Conservation (phyloP, 2,888 invertebrate species). For the Digitonthophagus gazella region DNA sequence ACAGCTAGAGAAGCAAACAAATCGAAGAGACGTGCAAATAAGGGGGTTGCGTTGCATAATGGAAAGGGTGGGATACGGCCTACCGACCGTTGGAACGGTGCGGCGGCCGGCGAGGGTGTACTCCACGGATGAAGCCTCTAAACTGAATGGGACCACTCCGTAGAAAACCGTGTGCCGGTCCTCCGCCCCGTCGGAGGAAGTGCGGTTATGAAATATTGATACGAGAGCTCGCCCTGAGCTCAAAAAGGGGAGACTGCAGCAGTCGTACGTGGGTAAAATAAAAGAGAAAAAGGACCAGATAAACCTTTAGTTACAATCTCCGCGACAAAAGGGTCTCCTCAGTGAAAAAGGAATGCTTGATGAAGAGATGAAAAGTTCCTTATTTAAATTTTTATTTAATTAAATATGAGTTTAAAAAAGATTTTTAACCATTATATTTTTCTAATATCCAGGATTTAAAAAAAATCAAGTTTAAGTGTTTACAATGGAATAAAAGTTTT, state of each 20-base stretch:
- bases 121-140: neutral
- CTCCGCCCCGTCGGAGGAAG: neutral
- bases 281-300: neutral
- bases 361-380: neutral
- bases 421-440: too few relatives aligned
- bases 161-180: neutral
- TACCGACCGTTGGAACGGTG: too few relatives aligned
- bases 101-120: too few relatives aligned
- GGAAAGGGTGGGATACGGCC: neutral
- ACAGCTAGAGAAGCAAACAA: neutral
- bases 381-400: too few relatives aligned
- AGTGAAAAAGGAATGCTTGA: neutral
- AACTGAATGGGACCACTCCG: neutral
- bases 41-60: neutral
- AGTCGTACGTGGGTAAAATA: neutral
- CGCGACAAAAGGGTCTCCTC: neutral
- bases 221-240: neutral
- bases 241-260: neutral
- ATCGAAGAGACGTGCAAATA: neutral
- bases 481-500: too few relatives aligned
- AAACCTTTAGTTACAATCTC: neutral
- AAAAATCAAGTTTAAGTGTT: too few relatives aligned
- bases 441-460: too few relatives aligned
- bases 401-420: too few relatives aligned
- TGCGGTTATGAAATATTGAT: neutral